Percentiles rank a stretch among this genome's conserved stretches.
Evolutionary conservation across 2,113 vertebrate genomes (phyloP).

Genomic region (Pseudorhombus dupliciocellatus): DNA sequence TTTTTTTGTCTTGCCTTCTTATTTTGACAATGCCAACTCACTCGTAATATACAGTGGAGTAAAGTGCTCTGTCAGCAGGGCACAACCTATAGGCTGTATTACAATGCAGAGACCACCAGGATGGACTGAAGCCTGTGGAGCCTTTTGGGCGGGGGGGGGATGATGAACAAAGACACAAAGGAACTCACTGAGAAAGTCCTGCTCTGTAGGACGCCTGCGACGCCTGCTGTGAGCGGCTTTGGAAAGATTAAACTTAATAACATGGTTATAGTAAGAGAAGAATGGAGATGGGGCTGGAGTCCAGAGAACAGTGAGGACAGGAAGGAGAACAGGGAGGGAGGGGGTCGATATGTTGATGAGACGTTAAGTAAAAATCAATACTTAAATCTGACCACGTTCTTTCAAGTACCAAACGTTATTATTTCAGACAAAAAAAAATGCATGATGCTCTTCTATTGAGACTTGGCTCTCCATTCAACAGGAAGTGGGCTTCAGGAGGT

Average conservation of each 20-base stretch:
- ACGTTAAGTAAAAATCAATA: neutral
- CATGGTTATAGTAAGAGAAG: constrained; percentile 12
- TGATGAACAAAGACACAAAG: constrained; percentile 69
- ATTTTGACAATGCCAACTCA: constrained; percentile 51
- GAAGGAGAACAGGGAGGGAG: constrained; percentile 4
- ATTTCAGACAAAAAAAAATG: neutral
- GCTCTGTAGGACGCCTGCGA: constrained; percentile 61
- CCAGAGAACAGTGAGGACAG: constrained; percentile 31
- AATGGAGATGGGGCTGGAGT: constrained; percentile 51
- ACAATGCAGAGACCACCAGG: constrained; percentile 67
- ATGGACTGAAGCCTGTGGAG: constrained; percentile 69
- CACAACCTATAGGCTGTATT: constrained; percentile 48
- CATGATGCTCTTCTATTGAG: neutral
- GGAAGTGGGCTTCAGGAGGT: neutral
- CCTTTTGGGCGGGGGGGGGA: constrained; percentile 47
- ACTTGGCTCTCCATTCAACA: neutral
- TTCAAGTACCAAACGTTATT: neutral
- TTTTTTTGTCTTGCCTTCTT: neutral
- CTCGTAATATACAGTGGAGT: constrained; percentile 35
- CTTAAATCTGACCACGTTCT: neutral
- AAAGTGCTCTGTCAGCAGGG: constrained; percentile 51
- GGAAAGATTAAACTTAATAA: constrained; percentile 46
- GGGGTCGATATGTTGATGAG: constrained; percentile 26
- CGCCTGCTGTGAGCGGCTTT: constrained; percentile 50
- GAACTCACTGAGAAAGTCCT: constrained; percentile 59